Evolutionary conservation across 1,140 invertebrate genomes (phyloP), one percentile per base, ranked within the genome.

Genomic region (Marisa cornuarietis): DNA sequence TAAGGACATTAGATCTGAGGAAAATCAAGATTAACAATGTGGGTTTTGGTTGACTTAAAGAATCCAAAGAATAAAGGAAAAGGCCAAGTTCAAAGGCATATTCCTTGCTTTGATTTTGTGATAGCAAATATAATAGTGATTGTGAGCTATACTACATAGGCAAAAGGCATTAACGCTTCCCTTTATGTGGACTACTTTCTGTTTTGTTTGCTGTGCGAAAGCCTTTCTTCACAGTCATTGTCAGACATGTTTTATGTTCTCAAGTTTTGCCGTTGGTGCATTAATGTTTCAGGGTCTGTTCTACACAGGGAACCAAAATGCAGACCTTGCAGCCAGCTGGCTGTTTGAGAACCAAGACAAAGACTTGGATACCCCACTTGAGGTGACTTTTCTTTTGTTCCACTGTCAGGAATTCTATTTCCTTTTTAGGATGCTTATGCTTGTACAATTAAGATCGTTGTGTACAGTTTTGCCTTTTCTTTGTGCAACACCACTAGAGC

Each of bases 261-360:
- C 69, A 24, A 20, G 20, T 58, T 10, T 14, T 11, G 54, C 7
- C 26, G 31, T 49, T 20, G 10, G 71, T 20, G 51, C 58, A 42
- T 80, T 5, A 52, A 49, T 68, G 9, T 78, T 83, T 14, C 83
- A 93, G 92, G 93, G 91, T 49, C 85, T 93, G 58, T 93, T 92
- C 85, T 92, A 92, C 83, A 93, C 93, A 22, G 92, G 91, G 14
- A 93, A 93, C 85, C 87, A 90, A 82, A 93, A 91, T 79, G 90
- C 92, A 61, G 92, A 93, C 84, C 84, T 91, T 52, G 93, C 93
- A 58, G 92, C 92, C 49, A 90, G 91, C 49, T 93, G 92, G 91
- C 88, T 93, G n/a, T 92, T 93, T 85, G 92, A 92, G 85, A 92
- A 92, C 85, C 88, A 89, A 73, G 91, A 91, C 66, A 88, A 89